Evolutionary conservation across 23 tunicate species (phyloP).

Genomic region (Trididemnum miniatum): DNA sequence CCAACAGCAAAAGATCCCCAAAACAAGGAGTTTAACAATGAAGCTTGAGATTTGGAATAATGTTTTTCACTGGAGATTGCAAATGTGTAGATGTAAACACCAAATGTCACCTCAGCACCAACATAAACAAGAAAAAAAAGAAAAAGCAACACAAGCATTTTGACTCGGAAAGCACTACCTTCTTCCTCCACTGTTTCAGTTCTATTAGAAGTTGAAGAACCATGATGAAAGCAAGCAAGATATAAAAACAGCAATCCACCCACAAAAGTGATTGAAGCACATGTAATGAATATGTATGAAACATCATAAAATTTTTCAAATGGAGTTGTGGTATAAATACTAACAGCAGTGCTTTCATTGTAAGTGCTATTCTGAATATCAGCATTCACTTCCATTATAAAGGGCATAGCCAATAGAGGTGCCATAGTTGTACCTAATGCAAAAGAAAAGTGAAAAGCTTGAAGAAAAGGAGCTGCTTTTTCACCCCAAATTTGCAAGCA

Average conservation of each 20-base stretch:
- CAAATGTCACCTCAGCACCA: constrained; percentile 75
- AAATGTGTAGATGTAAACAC: constrained; percentile 68
- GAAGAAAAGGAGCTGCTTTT: constrained; percentile 66
- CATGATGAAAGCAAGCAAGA: constrained; percentile 27
- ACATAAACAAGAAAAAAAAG: constrained; percentile 70
- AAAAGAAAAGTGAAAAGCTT: constrained; percentile 74
- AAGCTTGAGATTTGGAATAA: constrained; percentile 57
- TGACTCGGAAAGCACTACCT: constrained; percentile 52
- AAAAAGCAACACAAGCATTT: constrained; percentile 48
- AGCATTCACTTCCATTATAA: constrained; percentile 41
- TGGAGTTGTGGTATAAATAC: not conserved
- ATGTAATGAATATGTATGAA: constrained; percentile 51
- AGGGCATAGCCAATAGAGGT: constrained; percentile 74
- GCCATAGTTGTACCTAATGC: constrained; percentile 77
- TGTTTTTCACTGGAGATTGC: constrained; percentile 46
- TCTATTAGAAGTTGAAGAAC: constrained; percentile 3
- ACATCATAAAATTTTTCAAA: constrained; percentile 25
- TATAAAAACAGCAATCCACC: constrained; percentile 39
- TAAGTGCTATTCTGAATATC: not conserved
- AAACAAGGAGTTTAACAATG: constrained; percentile 53
- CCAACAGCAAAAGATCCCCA: constrained; percentile 89
- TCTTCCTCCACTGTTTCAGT: constrained; percentile 58
- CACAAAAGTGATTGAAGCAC: constrained; percentile 24
- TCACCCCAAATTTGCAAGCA: constrained; percentile 73
- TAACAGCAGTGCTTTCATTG: not conserved